phyloP scores from a whole-genome alignment of 2,888 invertebrate genomes.

The Rotaria socialis region DNA sequence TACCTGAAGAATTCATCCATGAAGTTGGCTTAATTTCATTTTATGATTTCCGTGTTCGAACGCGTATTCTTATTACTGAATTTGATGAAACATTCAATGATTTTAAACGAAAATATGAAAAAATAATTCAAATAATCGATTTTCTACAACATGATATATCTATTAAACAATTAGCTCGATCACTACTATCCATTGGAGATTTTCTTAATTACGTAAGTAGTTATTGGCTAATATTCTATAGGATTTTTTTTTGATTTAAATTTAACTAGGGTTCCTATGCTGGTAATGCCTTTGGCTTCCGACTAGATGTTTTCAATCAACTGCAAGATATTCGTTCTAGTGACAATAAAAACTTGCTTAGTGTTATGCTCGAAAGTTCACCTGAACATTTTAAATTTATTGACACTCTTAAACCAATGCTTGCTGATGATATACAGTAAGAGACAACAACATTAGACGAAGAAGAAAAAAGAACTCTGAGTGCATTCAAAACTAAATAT shows the following conservation, averaged over 20 bases:
- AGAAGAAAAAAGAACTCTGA: not conserved
- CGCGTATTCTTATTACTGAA: not conserved
- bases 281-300: conserved; percentile 35
- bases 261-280: not conserved
- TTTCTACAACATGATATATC: not conserved
- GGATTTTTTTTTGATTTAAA: not conserved
- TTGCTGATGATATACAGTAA: not conserved
- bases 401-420: not conserved
- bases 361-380: not conserved
- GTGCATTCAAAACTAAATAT: not conserved
- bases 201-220: not conserved
- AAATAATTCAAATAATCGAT: not conserved
- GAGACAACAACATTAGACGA: not conserved
- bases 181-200: not conserved
- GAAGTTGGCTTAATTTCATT: not conserved
- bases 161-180: not conserved
- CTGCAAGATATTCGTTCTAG: conserved; percentile 13
- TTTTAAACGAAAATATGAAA: conserved; percentile 1
- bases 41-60: not conserved
- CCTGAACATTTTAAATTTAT: not conserved
- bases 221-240: not conserved
- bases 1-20: not conserved
- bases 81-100: conserved; percentile 20
- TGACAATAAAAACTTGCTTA: not conserved
- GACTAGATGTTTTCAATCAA: conserved; percentile 18